Conservation (phyloP, 2,797 vertebrate genomes). For the Thalassophryne amazonica region DNA sequence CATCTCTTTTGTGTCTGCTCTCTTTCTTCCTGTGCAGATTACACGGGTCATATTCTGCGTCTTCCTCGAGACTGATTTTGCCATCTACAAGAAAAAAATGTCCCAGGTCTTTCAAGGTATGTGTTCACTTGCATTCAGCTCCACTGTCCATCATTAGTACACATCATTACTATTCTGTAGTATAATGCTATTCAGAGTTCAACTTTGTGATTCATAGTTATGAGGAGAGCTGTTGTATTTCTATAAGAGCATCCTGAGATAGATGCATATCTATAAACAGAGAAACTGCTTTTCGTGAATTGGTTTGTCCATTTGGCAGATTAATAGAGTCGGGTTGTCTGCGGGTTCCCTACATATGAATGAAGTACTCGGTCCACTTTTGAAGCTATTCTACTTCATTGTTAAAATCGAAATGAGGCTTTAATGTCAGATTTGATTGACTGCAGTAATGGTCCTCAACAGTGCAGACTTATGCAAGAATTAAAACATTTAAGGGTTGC, state of each 20-base stretch:
- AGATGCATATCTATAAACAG: too few relatives aligned
- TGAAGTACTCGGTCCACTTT: slow-evolving; percentile 29
- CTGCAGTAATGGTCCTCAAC: slow-evolving; percentile 35
- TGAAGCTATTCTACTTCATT: slow-evolving; percentile 40
- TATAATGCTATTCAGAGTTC: background rate
- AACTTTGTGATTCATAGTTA: background rate
- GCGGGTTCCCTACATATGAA: slow-evolving; percentile 28
- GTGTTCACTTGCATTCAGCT: slow-evolving; percentile 19
- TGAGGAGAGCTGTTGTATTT: slow-evolving; percentile 5
- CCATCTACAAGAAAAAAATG: slow-evolving; percentile 98
- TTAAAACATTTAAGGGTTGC: slow-evolving; percentile 32
- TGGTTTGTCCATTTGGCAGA: slow-evolving; percentile 37
- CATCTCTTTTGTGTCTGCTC: slow-evolving; percentile 16
- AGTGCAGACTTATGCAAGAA: slow-evolving; percentile 20
- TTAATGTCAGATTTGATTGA: slow-evolving; percentile 61
- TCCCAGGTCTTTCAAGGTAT: slow-evolving; percentile 88
- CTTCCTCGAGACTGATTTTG: slow-evolving; percentile 95
- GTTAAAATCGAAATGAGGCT: slow-evolving; percentile 47
- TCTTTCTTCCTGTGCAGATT: slow-evolving; percentile 79
- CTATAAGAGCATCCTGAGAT: background rate
- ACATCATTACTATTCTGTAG: background rate
- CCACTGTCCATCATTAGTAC: background rate
- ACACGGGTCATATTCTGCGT: slow-evolving; percentile 97
- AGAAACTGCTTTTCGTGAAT: too few relatives aligned
- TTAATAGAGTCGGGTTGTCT: slow-evolving; percentile 29